Evolutionary conservation across 2,113 vertebrate species (phyloP).

Genomic region (Casuarius casuarius): DNA sequence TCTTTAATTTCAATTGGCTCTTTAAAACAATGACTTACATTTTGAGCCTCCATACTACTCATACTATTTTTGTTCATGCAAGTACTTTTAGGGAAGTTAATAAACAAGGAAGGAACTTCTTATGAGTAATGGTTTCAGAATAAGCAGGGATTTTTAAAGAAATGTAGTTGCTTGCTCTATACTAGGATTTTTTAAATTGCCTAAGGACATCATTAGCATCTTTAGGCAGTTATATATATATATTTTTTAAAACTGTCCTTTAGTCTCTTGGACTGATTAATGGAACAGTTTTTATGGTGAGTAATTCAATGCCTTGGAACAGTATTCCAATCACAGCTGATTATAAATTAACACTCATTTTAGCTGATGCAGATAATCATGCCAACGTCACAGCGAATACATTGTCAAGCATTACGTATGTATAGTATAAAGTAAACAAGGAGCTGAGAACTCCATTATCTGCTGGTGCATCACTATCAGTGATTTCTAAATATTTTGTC

Average conservation of each 20-base stretch:
- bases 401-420: not conserved
- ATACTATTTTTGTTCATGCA: not conserved
- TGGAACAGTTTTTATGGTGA: slow-evolving; percentile 8
- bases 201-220: not conserved
- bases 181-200: not conserved
- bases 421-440: slow-evolving; percentile 24
- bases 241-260: not conserved
- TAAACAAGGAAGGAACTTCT: not conserved
- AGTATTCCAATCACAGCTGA: not conserved
- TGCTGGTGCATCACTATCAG: not conserved
- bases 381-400: slow-evolving; percentile 30
- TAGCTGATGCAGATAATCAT: slow-evolving; percentile 22
- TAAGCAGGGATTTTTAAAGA: not conserved
- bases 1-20: not conserved
- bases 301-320: slow-evolving; percentile 6
- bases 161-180: not conserved
- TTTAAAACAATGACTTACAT: not conserved
- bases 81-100: not conserved
- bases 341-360: slow-evolving; percentile 30
- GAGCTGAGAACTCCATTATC: slow-evolving; percentile 17
- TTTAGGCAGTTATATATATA: not conserved
- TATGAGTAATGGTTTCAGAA: not conserved
- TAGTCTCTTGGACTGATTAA: slow-evolving; percentile 19
- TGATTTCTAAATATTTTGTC: slow-evolving; percentile 10
- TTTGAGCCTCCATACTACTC: not conserved